phyloP scores from a whole-genome alignment of 2,113 vertebrate genomes.

The Mola mola region DNA sequence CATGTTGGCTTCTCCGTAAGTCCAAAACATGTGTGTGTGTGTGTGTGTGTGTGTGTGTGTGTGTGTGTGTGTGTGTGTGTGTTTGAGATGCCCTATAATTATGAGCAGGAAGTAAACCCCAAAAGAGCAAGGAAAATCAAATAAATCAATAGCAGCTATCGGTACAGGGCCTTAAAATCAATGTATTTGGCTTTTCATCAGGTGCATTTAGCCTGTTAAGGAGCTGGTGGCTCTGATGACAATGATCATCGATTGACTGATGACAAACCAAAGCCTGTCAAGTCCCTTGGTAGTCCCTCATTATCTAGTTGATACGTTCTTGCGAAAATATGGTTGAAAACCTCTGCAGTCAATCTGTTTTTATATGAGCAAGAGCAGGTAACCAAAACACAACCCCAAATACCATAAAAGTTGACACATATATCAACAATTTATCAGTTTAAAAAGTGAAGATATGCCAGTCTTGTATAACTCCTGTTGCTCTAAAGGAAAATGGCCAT shows the following conservation, averaged over 20 bases:
- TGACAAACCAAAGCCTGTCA: constrained; percentile 29
- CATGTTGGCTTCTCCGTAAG: constrained; percentile 32
- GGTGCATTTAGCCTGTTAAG: constrained; percentile 28
- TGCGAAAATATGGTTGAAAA: too few relatives aligned
- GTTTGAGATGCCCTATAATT: constrained; percentile 45
- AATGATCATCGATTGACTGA: constrained; percentile 54
- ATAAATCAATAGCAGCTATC: constrained; percentile 60
- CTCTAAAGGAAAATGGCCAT: neutral
- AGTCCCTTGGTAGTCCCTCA: too few relatives aligned
- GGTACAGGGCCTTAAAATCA: constrained; percentile 35
- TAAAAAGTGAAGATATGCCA: too few relatives aligned
- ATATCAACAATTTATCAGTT: too few relatives aligned
- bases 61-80: constrained; percentile 2
- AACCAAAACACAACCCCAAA: too few relatives aligned
- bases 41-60: constrained; percentile 2
- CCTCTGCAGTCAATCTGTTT: too few relatives aligned
- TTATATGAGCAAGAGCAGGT: too few relatives aligned
- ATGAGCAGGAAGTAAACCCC: constrained; percentile 24
- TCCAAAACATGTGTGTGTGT: constrained; percentile 9
- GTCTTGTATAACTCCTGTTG: too few relatives aligned
- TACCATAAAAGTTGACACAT: too few relatives aligned
- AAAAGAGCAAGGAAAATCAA: constrained; percentile 33
- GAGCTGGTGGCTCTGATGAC: constrained; percentile 32
- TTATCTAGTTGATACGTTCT: too few relatives aligned
- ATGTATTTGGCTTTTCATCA: constrained; percentile 39